phyloP scores from a whole-genome alignment of 2,113 vertebrate genomes.

The Centropus bengalensis region DNA sequence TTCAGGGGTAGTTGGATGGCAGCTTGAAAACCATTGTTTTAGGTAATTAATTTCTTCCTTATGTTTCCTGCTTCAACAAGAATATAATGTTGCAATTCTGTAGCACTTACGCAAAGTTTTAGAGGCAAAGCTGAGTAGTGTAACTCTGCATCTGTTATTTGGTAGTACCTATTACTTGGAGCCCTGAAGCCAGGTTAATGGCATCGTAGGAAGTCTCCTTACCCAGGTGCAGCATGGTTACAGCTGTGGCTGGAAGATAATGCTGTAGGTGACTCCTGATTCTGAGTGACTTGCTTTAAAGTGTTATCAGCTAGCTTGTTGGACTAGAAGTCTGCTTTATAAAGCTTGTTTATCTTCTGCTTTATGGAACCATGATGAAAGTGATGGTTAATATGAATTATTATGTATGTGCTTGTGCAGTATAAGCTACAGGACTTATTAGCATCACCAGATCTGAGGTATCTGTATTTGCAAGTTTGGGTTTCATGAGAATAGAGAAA shows the following conservation, averaged over 20 bases:
- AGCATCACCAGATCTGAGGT: neutral
- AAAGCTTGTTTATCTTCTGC: neutral
- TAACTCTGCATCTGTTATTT: neutral
- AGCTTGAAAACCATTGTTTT: neutral
- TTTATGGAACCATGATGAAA: neutral
- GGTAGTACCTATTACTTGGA: neutral
- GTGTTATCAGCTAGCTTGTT: neutral
- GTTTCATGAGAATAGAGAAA: neutral
- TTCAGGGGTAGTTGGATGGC: neutral
- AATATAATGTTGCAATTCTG: neutral
- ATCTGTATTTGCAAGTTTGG: neutral
- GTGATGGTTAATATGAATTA: neutral
- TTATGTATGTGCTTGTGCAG: neutral
- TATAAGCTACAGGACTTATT: neutral
- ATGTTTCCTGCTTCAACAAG: neutral
- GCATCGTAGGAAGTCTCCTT: neutral
- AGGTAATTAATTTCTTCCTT: conserved; percentile 40
- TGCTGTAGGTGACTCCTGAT: neutral
- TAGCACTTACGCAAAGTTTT: neutral
- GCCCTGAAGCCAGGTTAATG: neutral
- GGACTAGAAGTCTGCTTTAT: neutral
- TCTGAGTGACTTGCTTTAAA: neutral
- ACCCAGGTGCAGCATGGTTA: neutral
- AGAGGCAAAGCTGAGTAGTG: neutral
- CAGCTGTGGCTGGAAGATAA: neutral